phyloP scores from a whole-genome alignment of 2,113 vertebrate species.

The Callocephalon fimbriatum region DNA sequence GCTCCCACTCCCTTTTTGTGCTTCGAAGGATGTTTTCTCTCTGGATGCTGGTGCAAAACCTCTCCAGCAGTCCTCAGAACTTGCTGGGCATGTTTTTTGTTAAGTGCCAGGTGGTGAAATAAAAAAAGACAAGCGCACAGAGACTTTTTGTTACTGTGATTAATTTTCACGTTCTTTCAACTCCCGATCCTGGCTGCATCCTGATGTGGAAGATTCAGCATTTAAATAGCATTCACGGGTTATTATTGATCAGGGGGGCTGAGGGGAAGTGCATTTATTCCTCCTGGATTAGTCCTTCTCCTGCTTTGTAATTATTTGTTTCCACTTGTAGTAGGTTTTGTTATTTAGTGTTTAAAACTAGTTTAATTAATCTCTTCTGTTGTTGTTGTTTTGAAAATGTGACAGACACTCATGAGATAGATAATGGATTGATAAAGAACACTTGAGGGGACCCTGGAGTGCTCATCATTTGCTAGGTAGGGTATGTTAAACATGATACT shows the following conservation, averaged over 20 bases:
- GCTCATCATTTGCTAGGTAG: slow-evolving; percentile 62
- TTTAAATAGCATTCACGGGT: neutral
- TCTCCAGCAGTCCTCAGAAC: neutral
- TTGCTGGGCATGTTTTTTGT: slow-evolving; percentile 45
- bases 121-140: slow-evolving; percentile 58
- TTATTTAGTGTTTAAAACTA: slow-evolving; percentile 62
- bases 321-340: slow-evolving; percentile 23
- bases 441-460: slow-evolving; percentile 35
- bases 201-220: slow-evolving; percentile 17
- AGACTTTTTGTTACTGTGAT: slow-evolving; percentile 64
- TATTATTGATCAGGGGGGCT: neutral
- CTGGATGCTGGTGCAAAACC: neutral
- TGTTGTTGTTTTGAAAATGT: slow-evolving; percentile 68
- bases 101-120: slow-evolving; percentile 62
- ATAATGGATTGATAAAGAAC: slow-evolving; percentile 73
- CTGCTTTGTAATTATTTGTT: slow-evolving; percentile 43
- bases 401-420: slow-evolving; percentile 73
- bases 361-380: slow-evolving; percentile 75
- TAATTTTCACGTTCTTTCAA: slow-evolving; percentile 53
- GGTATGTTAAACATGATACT: slow-evolving; percentile 64
- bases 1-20: neutral
- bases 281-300: slow-evolving; percentile 7
- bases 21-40: neutral
- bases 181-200: slow-evolving; percentile 17
- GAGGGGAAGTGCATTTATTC: neutral